phyloP scores from a whole-genome alignment of 2,888 invertebrate species.

The Macrostomum cliftonense region DNA sequence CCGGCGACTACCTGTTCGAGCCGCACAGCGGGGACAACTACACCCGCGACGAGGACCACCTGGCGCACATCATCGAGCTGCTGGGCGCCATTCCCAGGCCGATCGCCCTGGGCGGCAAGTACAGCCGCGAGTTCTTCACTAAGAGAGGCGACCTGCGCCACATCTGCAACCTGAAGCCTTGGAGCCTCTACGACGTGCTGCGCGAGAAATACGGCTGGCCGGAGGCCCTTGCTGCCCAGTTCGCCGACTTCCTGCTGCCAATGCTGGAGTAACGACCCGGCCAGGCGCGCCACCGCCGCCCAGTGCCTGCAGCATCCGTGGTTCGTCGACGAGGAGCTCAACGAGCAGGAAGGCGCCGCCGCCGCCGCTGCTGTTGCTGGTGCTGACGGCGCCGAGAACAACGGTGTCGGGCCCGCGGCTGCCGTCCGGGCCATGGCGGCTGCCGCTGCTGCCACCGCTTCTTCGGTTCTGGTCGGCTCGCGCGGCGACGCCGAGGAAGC shows the following conservation, averaged over 20 bases:
- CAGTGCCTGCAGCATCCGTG: constrained; percentile 85
- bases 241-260: constrained; percentile 78
- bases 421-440: background rate
- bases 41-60: constrained; percentile 88
- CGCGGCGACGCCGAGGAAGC: constrained; percentile 8
- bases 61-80: constrained; percentile 94
- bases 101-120: constrained; percentile 75
- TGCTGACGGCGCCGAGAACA: constrained; percentile 5
- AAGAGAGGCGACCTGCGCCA: constrained; percentile 79
- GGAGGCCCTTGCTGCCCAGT: constrained; percentile 64
- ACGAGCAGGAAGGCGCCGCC: constrained; percentile 1
- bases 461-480: constrained; percentile 11
- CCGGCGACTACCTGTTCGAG: constrained; percentile 95
- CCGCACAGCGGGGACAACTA: constrained; percentile 93
- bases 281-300: constrained; percentile 72
- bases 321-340: constrained; percentile 41
- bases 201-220: constrained; percentile 93
- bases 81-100: constrained; percentile 81
- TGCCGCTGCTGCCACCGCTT: constrained; percentile 1
- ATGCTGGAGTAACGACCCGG: constrained; percentile 92
- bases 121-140: constrained; percentile 81
- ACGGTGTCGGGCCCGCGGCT: constrained; percentile 4
- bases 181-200: constrained; percentile 81
- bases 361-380: constrained; percentile 5
- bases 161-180: constrained; percentile 82